Base-by-base conservation (phyloP, 2,888 invertebrate species). In the Scaptomyza caliginosa region DNA sequence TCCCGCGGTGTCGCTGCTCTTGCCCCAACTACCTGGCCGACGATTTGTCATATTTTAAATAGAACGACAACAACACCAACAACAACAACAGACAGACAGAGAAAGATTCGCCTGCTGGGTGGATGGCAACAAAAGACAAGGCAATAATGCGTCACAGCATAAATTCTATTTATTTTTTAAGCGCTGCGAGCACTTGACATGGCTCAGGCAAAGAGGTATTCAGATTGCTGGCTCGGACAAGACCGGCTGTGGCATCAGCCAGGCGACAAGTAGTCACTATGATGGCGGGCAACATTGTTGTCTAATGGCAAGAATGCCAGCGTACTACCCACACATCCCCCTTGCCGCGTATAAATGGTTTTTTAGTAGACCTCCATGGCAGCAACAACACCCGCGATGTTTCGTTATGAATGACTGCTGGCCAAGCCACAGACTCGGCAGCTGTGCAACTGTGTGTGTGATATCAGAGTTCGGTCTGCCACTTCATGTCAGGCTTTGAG, bases 81-180 rank as follows among this genome's bases (percentile, higher is more conserved):
- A 63, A 51, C 30, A 46, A 39, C 57, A 36, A 55, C 23, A 46
- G 1, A n/a, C 21, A 42, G 11, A 54, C 49, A 72, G 54, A 28
- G 45, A 54, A 64, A 64, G 60, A 34, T 63, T 49, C 24, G 51
- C 43, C 63, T 63, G 65, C 42, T 48, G 42, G 21, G 51, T 50
- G 46, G 34, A 54, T 52, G 64, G 43, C 75, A 72, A 80, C 81
- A 86, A 67, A 83, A 74, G 77, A 83, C 80, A 77, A 56, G 86
- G 85, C 83, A 78, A 84, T 86, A 86, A 84, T 84, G 85, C 83
- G 85, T 85, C 87, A 68, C 75, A 70, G 85, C 83, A 84, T 85
- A 86, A 86, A 84, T 83, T 83, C 82, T 83, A 83, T 87, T 88
- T 85, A 88, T 88, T 84, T 86, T 77, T 78, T 85, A 82, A 86